phyloP scores from a whole-genome alignment of 2,797 vertebrate genomes.

The Notoglanidium macrostoma region DNA sequence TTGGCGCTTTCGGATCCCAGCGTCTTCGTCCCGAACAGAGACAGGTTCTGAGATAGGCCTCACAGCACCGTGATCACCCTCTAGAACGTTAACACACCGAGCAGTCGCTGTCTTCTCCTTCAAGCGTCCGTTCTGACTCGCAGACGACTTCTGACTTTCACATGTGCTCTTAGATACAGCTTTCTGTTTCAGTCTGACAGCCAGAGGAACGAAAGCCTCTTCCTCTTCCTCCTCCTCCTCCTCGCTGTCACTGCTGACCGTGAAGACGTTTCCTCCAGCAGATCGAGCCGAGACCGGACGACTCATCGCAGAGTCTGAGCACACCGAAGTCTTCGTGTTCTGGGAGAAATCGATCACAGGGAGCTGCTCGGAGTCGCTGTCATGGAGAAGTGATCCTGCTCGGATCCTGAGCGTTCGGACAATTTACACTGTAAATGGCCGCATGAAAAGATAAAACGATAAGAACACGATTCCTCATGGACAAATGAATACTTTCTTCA shows the following conservation, averaged over 20 bases:
- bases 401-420: conserved; percentile 26
- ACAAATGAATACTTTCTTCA: background rate
- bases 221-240: conserved; percentile 66
- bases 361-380: conserved; percentile 75
- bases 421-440: background rate
- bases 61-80: background rate
- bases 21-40: background rate
- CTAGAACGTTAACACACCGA: background rate
- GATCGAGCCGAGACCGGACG: background rate
- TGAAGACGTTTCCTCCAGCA: conserved; percentile 52
- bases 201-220: conserved; percentile 69
- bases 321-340: conserved; percentile 38
- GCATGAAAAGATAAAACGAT: background rate
- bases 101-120: background rate
- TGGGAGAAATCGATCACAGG: conserved; percentile 76
- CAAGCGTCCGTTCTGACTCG: background rate
- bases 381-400: conserved; percentile 45
- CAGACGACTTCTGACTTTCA: conserved; percentile 39
- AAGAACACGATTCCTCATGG: background rate
- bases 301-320: conserved; percentile 43
- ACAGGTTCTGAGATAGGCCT: background rate
- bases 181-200: conserved; percentile 71
- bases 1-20: conserved; percentile 55
- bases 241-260: conserved; percentile 78
- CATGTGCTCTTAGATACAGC: background rate